Evolutionary conservation across 2,113 vertebrate species (phyloP), one percentile per base, ranked within the genome.

Genomic region (Calidris pygmaea): DNA sequence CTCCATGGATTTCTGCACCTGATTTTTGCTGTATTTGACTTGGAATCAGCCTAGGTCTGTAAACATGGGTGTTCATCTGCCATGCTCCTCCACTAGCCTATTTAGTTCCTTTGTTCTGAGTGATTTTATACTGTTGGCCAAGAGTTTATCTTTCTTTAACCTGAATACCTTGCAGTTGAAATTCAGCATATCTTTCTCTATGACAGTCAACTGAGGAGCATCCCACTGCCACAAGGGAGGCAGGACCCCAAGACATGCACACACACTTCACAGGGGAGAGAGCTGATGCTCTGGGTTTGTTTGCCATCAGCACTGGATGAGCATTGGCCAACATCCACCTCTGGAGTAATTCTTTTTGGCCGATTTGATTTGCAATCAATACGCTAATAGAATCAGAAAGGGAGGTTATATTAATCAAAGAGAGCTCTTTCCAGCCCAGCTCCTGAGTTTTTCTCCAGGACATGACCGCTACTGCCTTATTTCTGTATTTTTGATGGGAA

Each of bases 231-330:
- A 1, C 21, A 12, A 14, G 39, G 68, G 9, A 35, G 55, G 4
- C 30, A 39, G 73, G 26, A 35, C 30, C 63, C 29, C 5, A 26
- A 4, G 21, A 24, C 34, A 6, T 2, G 6, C 30, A 23, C n/a
- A 27, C 35, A 12, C 5, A 5, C 13, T 8, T 52, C 34, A 6
- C 30, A 32, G 65, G 53, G 43, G 45, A 43, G 10, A 85, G 30
- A 89, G 39, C 29, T 73, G 14, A 1, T 41, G 17, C 58, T 39
- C 48, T 60, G 55, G 14, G 14, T 39, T 43, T 56, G 8, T 60
- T 87, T 89, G 72, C 35, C 4, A 0, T 13, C 21, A n/a, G 39
- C 22, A 11, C 53, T 23, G 53, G 8, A 32, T 0, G 3, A 35
- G 6, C 7, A 20, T 8, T 8, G 9, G 48, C 26, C 37, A 63